A percentile compares a stretch with the other conserved stretches of the same genome.
These are phyloP conservation scores for Myripristis jacobus DNA, from an alignment of 2,797 vertebrate species.

Conservation along the genomic window DNA sequence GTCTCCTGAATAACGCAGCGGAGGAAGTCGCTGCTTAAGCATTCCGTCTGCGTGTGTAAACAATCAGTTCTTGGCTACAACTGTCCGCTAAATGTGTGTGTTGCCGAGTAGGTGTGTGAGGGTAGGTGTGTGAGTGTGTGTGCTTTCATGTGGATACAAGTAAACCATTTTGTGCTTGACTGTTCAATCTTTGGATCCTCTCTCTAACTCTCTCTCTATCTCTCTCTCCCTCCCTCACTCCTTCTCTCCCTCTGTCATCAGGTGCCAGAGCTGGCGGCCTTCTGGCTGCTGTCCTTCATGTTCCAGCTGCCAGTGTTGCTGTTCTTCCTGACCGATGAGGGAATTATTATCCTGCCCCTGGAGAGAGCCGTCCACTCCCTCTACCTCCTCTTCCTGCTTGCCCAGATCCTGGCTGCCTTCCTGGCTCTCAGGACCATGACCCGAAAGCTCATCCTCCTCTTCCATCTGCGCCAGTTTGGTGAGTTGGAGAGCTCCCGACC, in stretches of 20 bases:
- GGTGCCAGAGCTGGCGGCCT: constrained; percentile 90
- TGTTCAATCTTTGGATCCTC: constrained; percentile 48
- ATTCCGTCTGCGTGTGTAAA: constrained; percentile 30
- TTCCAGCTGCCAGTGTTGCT: constrained; percentile 90
- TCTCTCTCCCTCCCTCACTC: background rate
- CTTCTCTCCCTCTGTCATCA: constrained; percentile 66
- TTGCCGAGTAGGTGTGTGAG: constrained; percentile 13
- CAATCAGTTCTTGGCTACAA: constrained; percentile 28
- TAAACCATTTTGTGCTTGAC: constrained; percentile 21
- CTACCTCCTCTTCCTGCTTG: constrained; percentile 82
- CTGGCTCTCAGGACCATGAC: constrained; percentile 84
- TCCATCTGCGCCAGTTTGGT: constrained; percentile 83
- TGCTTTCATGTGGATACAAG: constrained; percentile 7
- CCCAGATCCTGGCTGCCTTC: constrained; percentile 82
- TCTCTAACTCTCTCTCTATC: constrained; percentile 6
- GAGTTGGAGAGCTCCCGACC: constrained; percentile 60
- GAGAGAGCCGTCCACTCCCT: constrained; percentile 84
- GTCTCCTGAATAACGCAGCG: constrained; percentile 24
- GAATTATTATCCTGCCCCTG: constrained; percentile 82
- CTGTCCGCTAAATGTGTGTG: constrained; percentile 15
- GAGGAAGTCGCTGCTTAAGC: constrained; percentile 36
- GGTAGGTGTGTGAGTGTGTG: background rate
- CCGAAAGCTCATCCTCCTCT: constrained; percentile 84
- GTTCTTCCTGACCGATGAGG: constrained; percentile 88
- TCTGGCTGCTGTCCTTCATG: constrained; percentile 88